A percentile compares a stretch with the other conserved stretches of the same genome.
Conservation (phyloP, 2,113 vertebrate species). For the Uria aalge region DNA sequence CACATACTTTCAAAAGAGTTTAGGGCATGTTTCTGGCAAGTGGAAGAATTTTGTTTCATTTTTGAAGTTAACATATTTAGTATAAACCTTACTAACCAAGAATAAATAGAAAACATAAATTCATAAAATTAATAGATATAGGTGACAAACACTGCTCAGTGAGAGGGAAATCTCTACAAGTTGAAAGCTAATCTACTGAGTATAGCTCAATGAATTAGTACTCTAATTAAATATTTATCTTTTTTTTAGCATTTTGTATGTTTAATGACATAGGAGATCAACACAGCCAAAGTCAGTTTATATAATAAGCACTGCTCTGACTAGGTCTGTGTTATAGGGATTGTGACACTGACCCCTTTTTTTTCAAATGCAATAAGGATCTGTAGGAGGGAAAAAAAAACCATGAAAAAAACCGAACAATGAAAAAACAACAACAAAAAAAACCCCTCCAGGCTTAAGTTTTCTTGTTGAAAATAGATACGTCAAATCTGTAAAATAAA, state of each 20-base stretch:
- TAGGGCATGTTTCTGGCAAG: not conserved
- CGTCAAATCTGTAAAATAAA: not conserved
- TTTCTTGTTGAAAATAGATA: not conserved
- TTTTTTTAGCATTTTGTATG: not conserved
- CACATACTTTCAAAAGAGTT: not conserved
- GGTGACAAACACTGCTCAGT: not conserved
- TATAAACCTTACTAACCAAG: not conserved
- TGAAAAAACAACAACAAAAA: not conserved
- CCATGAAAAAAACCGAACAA: not conserved
- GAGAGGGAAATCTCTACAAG: not conserved
- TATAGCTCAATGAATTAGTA: not conserved
- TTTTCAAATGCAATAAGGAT: not conserved
- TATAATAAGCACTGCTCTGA: not conserved
- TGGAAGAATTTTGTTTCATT: not conserved
- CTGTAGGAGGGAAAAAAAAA: no score
- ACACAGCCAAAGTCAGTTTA: not conserved
- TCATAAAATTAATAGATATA: not conserved
- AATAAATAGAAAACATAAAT: not conserved
- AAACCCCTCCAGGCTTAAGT: not conserved
- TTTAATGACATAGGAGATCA: not conserved
- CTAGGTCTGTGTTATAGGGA: not conserved
- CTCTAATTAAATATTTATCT: not conserved
- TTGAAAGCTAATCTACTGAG: not conserved
- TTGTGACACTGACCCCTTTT: not conserved
- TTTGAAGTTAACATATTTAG: not conserved